Conservation (phyloP, 2,888 invertebrate genomes). For the Omphaloscelis lunosa region DNA sequence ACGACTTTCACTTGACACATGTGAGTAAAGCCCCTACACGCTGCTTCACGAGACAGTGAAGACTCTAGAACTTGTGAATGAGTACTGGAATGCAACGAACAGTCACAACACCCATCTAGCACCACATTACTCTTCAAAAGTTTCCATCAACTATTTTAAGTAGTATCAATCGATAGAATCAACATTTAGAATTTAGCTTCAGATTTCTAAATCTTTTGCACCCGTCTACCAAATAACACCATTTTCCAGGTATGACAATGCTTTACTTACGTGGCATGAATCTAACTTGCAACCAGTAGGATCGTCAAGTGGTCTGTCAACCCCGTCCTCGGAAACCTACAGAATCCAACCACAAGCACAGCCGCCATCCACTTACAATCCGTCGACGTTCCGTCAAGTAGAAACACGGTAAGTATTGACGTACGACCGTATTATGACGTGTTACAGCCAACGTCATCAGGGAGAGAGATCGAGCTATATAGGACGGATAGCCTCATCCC, state of each 20-base stretch:
- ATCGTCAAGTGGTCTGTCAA: constrained; percentile 68
- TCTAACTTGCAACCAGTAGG: constrained; percentile 76
- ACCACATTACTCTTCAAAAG: constrained; percentile 37
- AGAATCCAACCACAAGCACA: constrained; percentile 24
- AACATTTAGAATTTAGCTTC: constrained; percentile 30
- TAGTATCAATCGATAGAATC: constrained; percentile 36
- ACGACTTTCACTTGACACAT: neutral
- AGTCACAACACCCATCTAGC: constrained; percentile 21
- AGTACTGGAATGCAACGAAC: constrained; percentile 44
- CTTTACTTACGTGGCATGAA: constrained; percentile 82
- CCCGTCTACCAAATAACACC: constrained; percentile 58
- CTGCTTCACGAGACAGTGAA: constrained; percentile 29
- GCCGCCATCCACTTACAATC: constrained; percentile 1
- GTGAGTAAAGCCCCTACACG: constrained; percentile 46
- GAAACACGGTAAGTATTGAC: constrained; percentile 80
- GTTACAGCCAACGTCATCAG: constrained; percentile 1
- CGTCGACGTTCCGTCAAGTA: constrained; percentile 77
- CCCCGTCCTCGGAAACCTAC: constrained; percentile 42
- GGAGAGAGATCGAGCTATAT: neutral
- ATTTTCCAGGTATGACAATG: constrained; percentile 75
- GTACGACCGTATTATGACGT: constrained; percentile 28
- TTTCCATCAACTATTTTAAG: constrained; percentile 27
- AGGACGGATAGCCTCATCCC: neutral
- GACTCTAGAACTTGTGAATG: constrained; percentile 32
- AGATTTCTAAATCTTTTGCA: constrained; percentile 49